Conservation (phyloP, 2,888 invertebrate species). For the Electrophaes corylata region DNA sequence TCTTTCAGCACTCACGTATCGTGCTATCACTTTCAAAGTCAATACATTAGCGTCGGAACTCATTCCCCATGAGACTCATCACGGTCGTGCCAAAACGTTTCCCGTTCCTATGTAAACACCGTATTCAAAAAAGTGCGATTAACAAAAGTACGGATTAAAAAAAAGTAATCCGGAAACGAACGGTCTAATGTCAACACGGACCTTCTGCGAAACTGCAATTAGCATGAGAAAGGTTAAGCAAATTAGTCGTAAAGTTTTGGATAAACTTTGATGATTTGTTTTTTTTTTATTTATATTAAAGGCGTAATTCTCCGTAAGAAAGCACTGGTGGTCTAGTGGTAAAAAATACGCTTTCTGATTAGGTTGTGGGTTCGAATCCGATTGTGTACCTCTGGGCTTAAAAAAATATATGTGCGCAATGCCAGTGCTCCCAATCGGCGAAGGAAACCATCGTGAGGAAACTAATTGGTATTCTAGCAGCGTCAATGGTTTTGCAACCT, state of each 20-base stretch:
- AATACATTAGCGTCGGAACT: constrained; percentile 45
- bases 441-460: too few relatives aligned
- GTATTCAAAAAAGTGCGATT: constrained; percentile 50
- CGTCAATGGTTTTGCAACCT: too few relatives aligned
- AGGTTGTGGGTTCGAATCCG: too few relatives aligned
- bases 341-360: too few relatives aligned
- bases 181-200: constrained; percentile 63
- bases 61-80: constrained; percentile 51
- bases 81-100: constrained; percentile 59
- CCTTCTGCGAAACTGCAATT: constrained; percentile 74
- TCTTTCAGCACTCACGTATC: constrained; percentile 16
- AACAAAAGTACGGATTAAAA: constrained; percentile 45
- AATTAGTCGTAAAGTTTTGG: constrained; percentile 37
- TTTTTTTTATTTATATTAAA: constrained; percentile 10
- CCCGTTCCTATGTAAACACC: constrained; percentile 55
- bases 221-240: constrained; percentile 46
- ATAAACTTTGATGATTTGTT: constrained; percentile 25
- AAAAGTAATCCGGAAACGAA: constrained; percentile 63
- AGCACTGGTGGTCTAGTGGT: too few relatives aligned
- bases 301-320: too few relatives aligned
- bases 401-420: too few relatives aligned
- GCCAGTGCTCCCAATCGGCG: too few relatives aligned
- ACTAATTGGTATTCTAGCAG: too few relatives aligned
- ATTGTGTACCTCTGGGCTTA: too few relatives aligned
- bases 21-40: constrained; percentile 29